These are phyloP conservation scores for Drosophila sulfurigaster DNA, from an alignment of 1,140 invertebrate genomes.

Conservation along the genomic window DNA sequence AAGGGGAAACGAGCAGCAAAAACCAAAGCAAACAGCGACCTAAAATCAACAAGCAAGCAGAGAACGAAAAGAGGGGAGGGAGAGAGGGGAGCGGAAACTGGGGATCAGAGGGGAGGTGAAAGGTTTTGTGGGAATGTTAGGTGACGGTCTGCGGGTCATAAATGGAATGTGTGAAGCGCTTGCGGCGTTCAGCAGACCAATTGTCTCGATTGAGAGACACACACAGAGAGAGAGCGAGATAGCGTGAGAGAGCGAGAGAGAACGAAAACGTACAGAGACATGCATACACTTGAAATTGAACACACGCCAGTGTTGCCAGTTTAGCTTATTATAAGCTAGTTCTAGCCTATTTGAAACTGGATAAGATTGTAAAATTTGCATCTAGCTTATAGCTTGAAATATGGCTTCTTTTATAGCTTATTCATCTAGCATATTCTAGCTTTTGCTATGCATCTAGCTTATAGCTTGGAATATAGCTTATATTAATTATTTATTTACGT, in stretches of 20 bases:
- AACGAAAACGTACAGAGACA: background rate
- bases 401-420: no score
- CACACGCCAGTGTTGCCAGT: slow-evolving; percentile 26
- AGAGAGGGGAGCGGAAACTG: background rate
- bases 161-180: slow-evolving; percentile 74
- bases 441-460: no score
- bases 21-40: slow-evolving; percentile 42
- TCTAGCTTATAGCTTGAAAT: no score
- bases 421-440: no score
- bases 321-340: background rate
- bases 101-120: background rate
- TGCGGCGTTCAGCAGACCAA: slow-evolving; percentile 68
- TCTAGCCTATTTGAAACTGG: no score
- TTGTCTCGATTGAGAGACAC: slow-evolving; percentile 71
- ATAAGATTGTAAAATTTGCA: no score
- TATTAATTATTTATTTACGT: no score
- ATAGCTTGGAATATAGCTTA: no score
- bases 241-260: background rate
- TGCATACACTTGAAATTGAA: slow-evolving; percentile 20
- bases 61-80: background rate
- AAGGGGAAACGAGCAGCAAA: slow-evolving; percentile 11
- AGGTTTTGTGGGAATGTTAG: slow-evolving; percentile 30
- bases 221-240: slow-evolving; percentile 11
- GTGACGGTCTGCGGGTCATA: slow-evolving; percentile 56
- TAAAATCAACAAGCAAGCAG: slow-evolving; percentile 54